Evolutionary conservation across 2,888 invertebrate species (phyloP).

Genomic region (Zootermopsis nevadensis): DNA sequence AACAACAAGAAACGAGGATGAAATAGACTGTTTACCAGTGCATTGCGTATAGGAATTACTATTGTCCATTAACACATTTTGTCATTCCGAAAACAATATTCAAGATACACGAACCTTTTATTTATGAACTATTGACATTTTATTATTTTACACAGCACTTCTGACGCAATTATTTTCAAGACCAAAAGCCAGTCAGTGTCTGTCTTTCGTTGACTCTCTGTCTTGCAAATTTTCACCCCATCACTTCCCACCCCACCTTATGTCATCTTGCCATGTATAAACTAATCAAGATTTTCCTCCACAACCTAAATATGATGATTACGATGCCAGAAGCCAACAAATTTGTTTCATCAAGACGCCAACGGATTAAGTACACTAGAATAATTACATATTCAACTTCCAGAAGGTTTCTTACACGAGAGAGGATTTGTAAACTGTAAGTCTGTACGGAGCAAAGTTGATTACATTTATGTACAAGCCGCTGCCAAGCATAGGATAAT

Average conservation of each 20-base stretch:
- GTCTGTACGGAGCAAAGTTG: neutral
- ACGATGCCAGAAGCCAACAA: neutral
- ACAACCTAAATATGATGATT: neutral
- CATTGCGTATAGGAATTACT: no score
- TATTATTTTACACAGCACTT: no score
- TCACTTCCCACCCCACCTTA: neutral
- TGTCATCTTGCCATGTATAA: neutral
- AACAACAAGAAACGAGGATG: no score
- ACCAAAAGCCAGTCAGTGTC: neutral
- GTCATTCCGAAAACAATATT: no score
- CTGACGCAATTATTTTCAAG: no score
- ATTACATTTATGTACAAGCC: neutral
- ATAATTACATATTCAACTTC: neutral
- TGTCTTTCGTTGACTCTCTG: neutral
- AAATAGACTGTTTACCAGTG: no score
- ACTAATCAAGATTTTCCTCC: neutral
- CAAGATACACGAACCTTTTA: no score
- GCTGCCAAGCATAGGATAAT: neutral
- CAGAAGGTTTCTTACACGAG: neutral
- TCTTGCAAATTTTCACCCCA: neutral
- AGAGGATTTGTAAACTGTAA: neutral
- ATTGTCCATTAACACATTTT: no score
- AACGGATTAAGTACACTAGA: neutral
- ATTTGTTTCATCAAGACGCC: neutral
- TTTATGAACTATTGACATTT: no score